Conservation (phyloP, 2,113 vertebrate species). For the Cisticola juncidis region DNA sequence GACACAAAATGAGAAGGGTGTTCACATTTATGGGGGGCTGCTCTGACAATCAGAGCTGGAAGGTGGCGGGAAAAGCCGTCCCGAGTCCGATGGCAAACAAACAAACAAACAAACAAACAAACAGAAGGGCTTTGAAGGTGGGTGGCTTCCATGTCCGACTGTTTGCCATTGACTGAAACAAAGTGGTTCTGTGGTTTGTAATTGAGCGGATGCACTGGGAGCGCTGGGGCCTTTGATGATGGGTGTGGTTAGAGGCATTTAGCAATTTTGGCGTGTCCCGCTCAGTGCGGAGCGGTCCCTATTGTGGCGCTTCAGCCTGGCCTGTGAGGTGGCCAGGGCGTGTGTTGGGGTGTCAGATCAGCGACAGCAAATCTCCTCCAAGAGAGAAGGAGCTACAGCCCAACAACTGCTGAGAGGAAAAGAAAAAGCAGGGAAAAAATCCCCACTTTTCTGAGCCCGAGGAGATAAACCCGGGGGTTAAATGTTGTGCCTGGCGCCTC, state of each 20-base stretch:
- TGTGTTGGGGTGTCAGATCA: background rate
- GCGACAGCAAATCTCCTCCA: background rate
- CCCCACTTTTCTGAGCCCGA: background rate
- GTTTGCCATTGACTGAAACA: slow-evolving; percentile 65
- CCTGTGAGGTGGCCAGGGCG: background rate
- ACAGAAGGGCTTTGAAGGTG: slow-evolving; percentile 66
- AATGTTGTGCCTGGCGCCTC: background rate
- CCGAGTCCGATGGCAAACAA: slow-evolving; percentile 10
- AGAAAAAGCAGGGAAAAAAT: background rate
- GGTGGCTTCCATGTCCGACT: slow-evolving; percentile 63
- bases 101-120: slow-evolving; percentile 27
- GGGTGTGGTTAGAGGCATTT: slow-evolving; percentile 73
- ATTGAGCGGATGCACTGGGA: slow-evolving; percentile 69
- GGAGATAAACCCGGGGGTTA: background rate
- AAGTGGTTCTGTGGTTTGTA: slow-evolving; percentile 74
- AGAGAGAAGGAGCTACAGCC: background rate
- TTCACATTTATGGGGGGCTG: background rate
- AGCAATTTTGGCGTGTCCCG: slow-evolving; percentile 63
- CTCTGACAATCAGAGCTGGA: background rate
- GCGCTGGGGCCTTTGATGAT: slow-evolving; percentile 66
- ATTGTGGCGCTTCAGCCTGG: background rate
- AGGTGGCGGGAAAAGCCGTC: background rate
- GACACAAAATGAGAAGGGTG: background rate
- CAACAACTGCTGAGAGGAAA: background rate
- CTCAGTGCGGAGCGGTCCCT: slow-evolving; percentile 52